Evolutionary conservation across 2,888 invertebrate species (phyloP), one percentile per base, ranked within the genome.

Genomic region (Conistra vaccinii): DNA sequence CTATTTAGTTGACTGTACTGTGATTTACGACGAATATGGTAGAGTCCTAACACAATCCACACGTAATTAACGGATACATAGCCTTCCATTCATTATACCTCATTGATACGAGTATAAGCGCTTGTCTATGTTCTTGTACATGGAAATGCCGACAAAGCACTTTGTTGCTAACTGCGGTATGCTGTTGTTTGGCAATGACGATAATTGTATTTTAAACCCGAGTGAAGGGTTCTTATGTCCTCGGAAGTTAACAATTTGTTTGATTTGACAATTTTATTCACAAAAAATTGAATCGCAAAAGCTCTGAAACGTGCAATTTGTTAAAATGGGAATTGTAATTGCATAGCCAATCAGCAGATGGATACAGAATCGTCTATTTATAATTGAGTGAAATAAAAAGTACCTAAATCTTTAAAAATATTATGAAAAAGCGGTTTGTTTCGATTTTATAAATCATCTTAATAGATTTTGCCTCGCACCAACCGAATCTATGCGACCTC

Each of bases 201-300:
- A 65, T 81, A 79, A 80, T 82, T 79, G 66, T 80, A 68, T 75
- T 81, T 66, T 79, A 78, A 76, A 85, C 76, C 76, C 53, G 75
- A 88, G 88, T 88, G 88, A 88, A 88, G 84, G 88, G 88, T 73
- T 76, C 78, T 23, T 76, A 76, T 73, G 87, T 87, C 87, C 87
- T 87, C 86, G 87, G 80, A 81, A 72, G 76, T 78, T 67, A 69
- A 73, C 76, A 79, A 85, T 79, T 86, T 87, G 74, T 83, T 85
- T 79, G 84, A 87, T 87, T 86, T 69, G 70, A 72, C 73, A 76
- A 65, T 69, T 68, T 73, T 70, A 12, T 71, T 39, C 10, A 42
- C 20, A 69, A 69, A 76, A 83, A 75, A 42, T 53, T 10, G 1
- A 48, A 48, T 45, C 48, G 57, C 14, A 26, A 60, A 82, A 63